Evolutionary conservation across 2,797 vertebrate genomes (phyloP).

Genomic region (Sebastes taczanowskii): DNA sequence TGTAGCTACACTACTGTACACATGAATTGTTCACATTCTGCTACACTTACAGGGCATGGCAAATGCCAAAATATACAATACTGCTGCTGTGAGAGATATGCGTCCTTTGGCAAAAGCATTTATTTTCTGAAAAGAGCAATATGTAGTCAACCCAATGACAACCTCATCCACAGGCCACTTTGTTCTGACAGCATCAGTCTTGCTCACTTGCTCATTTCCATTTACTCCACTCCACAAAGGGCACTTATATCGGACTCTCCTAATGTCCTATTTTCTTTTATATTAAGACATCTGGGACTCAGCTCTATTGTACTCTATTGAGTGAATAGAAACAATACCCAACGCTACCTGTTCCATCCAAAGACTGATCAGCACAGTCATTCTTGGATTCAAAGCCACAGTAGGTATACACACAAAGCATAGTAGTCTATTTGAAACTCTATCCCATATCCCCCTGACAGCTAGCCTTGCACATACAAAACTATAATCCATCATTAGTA

Average conservation of each 20-base stretch:
- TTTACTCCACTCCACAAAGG: slow-evolving; percentile 3
- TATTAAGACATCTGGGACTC: not conserved
- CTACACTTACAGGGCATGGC: not conserved
- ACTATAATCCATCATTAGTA: slow-evolving; percentile 47
- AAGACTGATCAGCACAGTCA: slow-evolving; percentile 1
- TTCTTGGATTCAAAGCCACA: slow-evolving; percentile 33
- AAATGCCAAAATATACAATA: slow-evolving; percentile 17
- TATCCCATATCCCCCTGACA: slow-evolving; percentile 22
- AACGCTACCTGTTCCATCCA: not conserved
- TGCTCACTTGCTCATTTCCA: slow-evolving; percentile 22
- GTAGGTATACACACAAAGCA: not conserved
- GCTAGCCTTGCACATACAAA: slow-evolving; percentile 23
- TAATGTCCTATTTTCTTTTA: slow-evolving; percentile 13
- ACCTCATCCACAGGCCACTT: slow-evolving; percentile 13
- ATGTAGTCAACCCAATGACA: slow-evolving; percentile 15
- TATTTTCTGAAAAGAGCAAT: not conserved
- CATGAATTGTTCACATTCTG: not conserved
- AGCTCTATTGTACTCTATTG: not conserved
- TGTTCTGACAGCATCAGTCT: slow-evolving; percentile 18
- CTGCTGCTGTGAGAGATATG: not conserved
- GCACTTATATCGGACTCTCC: not conserved
- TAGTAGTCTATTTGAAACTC: slow-evolving; percentile 30
- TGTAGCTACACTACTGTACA: not conserved
- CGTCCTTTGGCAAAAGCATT: not conserved
- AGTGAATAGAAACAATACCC: slow-evolving; percentile 9